Evolutionary conservation across 2,888 invertebrate species (phyloP).

Genomic region (Ophion slaviceki): DNA sequence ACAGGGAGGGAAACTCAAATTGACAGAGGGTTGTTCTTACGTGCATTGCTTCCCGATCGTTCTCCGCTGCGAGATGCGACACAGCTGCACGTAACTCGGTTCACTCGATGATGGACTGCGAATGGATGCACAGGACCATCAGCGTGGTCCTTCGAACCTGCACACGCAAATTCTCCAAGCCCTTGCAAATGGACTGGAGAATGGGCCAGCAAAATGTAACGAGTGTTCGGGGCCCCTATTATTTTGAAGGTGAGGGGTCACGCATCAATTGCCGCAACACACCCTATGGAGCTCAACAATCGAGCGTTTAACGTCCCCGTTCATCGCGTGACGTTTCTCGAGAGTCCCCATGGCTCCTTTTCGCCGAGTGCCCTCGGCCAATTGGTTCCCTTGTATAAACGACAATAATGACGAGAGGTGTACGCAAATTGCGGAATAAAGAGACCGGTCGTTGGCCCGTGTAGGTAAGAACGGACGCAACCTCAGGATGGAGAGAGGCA

Average conservation of each 20-base stretch:
- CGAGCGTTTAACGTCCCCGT: conserved; percentile 71
- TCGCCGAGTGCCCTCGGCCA: conserved; percentile 57
- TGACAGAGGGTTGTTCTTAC: conserved; percentile 27
- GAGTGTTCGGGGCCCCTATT: conserved; percentile 32
- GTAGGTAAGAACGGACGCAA: conserved; percentile 2
- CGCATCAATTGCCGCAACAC: conserved; percentile 51
- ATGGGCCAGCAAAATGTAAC: conserved; percentile 27
- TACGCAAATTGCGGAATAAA: conserved; percentile 40
- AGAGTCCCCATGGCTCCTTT: conserved; percentile 30
- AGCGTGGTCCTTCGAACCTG: conserved; percentile 6
- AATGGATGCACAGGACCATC: not conserved
- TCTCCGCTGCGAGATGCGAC: conserved; percentile 37
- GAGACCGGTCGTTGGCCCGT: conserved; percentile 41
- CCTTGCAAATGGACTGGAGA: not conserved
- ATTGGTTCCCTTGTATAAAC: conserved; percentile 53
- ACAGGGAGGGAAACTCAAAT: conserved; percentile 12
- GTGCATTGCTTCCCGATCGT: not conserved
- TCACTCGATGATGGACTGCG: not conserved
- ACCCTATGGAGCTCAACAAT: conserved; percentile 70
- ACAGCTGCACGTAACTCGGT: conserved; percentile 28
- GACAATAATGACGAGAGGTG: conserved; percentile 63
- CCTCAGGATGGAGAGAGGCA: conserved; percentile 30
- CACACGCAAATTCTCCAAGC: not conserved
- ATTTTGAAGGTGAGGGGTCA: conserved; percentile 49
- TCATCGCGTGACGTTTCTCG: conserved; percentile 67